Base-by-base conservation (phyloP, 1,140 invertebrate genomes). In the Temnothorax longispinosus region DNA sequence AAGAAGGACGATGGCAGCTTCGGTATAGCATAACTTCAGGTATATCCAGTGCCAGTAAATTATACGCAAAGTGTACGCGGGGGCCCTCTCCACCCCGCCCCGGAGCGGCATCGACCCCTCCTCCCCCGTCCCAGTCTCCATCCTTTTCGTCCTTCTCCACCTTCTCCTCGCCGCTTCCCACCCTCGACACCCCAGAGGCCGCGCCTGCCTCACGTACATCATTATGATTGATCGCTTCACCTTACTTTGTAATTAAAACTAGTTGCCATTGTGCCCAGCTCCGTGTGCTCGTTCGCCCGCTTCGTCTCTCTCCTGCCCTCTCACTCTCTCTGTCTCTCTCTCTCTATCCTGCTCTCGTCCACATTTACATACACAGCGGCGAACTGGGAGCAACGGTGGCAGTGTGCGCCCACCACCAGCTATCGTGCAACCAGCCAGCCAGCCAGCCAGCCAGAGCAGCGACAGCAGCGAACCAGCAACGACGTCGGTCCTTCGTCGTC, bases 211-310 rank as follows among this genome's bases (percentile, higher is more conserved):
- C 94, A 93, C 95, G 95, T 95, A 95, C 95, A 95, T 95, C 95
- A 95, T 95, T 95, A 95, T 95, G 95, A 95, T 95, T 95, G 94
- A 95, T 95, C 93, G 94, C 94, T 95, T 95, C 94, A 95, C 95
- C 94, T 95, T 95, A 95, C 95, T 95, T 95, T 95, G 94, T 95
- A 95, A 95, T 95, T 95, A 95, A 95, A 95, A 95, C 95, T 95
- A 95, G 94, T 95, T 95, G 94, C 94, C 94, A 95, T 95, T 95
- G 94, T 95, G 93, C 92, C 90, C 91, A 87, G 87, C 88, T 90
- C 90, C 71, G 87, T 89, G 87, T 91, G 82, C 86, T 77, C 86
- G 86, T 87, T 87, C 78, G 74, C 81, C 62, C 76, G 80, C 78
- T 88, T 82, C 69, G 67, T 75, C 78, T 52, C 67, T 27, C 81